A percentile compares a stretch with the other conserved stretches of the same genome.
These are phyloP conservation scores for Semaprochilodus insignis DNA, from an alignment of 2,797 vertebrate species.

Conservation along the genomic window DNA sequence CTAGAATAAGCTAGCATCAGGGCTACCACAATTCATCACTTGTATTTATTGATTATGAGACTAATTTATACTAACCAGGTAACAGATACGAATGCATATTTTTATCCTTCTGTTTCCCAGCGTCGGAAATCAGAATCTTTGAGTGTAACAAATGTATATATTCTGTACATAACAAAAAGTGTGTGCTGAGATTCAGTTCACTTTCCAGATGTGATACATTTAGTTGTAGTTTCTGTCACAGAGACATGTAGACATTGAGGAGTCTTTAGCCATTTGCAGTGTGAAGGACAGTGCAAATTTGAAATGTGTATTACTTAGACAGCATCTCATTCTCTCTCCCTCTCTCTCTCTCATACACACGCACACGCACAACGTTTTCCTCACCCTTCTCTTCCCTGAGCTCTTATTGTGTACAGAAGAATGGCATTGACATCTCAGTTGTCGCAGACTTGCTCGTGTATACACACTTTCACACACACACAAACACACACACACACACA, in stretches of 20 bases:
- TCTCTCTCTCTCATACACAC: neutral
- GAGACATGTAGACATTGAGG: neutral
- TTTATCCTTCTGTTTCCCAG: too few species aligned
- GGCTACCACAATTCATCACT: too few species aligned
- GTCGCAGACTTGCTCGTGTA: constrained; percentile 45
- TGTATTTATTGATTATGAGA: too few species aligned
- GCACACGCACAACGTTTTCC: neutral
- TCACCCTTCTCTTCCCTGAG: constrained; percentile 50
- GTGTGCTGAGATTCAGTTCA: too few species aligned
- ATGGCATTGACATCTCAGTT: constrained; percentile 42
- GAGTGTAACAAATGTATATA: too few species aligned
- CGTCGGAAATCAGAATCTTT: too few species aligned
- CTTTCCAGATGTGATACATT: too few species aligned
- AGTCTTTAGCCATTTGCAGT: neutral
- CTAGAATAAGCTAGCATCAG: too few species aligned
- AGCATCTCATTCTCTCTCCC: neutral
- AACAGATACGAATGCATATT: too few species aligned
- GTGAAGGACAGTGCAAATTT: neutral
- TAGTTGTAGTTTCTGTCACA: too few species aligned
- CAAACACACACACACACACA: constrained; percentile 60
- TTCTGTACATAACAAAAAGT: too few species aligned
- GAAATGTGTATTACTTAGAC: neutral
- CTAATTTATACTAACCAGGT: too few species aligned
- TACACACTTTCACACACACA: neutral
- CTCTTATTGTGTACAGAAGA: constrained; percentile 67